phyloP scores from a whole-genome alignment of 2,113 vertebrate species.

The Lasiurus borealis region DNA sequence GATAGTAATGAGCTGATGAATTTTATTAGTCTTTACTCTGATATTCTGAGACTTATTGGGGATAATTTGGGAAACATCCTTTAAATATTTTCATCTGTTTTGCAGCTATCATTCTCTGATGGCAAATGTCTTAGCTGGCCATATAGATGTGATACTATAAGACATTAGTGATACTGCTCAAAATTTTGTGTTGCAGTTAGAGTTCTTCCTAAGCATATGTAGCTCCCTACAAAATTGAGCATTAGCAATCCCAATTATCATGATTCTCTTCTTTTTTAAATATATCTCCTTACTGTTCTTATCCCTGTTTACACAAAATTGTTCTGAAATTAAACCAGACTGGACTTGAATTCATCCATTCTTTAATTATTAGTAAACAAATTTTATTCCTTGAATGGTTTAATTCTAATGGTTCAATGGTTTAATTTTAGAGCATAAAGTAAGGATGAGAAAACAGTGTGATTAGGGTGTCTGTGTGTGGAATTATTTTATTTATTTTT shows the following conservation, averaged over 20 bases:
- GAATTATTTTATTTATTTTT: too few species aligned
- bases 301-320: neutral
- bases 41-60: neutral
- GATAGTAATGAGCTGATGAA: neutral
- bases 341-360: constrained; percentile 26
- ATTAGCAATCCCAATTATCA: neutral
- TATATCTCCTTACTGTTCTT: neutral
- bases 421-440: constrained; percentile 5
- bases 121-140: neutral
- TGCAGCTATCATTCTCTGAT: neutral
- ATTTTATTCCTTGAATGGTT: constrained; percentile 5
- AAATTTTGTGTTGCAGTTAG: neutral
- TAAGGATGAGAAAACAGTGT: neutral
- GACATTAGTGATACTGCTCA: neutral
- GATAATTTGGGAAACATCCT: neutral
- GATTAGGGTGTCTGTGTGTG: neutral
- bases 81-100: constrained; percentile 8
- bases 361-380: constrained; percentile 31
- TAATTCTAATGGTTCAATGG: neutral
- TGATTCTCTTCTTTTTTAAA: neutral
- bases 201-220: neutral
- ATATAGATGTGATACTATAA: neutral
- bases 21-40: neutral
- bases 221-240: neutral
- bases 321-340: neutral